Evolutionary conservation across 2,797 vertebrate genomes (phyloP).

Genomic region (Phrynocephalus guinanensis): DNA sequence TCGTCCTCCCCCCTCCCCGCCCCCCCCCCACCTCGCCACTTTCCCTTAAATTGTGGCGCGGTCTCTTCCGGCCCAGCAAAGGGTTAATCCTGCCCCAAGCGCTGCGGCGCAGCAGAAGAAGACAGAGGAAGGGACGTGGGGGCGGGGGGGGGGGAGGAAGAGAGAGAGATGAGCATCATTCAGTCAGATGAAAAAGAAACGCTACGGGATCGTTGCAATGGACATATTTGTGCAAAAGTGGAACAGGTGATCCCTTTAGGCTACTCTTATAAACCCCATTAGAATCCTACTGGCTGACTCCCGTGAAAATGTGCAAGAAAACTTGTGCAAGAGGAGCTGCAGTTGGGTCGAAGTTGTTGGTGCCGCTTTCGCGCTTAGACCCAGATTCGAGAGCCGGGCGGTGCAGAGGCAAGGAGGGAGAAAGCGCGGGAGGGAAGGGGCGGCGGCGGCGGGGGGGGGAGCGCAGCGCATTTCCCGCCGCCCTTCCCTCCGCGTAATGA

Average conservation of each 20-base stretch:
- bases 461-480: constrained; percentile 49
- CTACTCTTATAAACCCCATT: no score
- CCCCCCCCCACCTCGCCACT: no score
- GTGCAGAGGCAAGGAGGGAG: neutral
- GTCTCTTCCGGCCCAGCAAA: neutral
- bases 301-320: no score
- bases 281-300: no score
- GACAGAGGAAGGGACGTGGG: neutral
- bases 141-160: no score
- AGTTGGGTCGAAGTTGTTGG: constrained; percentile 37
- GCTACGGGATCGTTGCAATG: constrained; percentile 24
- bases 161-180: neutral
- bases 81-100: constrained; percentile 9
- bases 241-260: no score
- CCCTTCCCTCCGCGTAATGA: constrained; percentile 75
- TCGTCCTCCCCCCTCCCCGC: accelerated
- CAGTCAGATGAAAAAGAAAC: neutral
- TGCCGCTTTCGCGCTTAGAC: constrained; percentile 62
- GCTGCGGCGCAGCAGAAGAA: neutral
- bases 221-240: constrained; percentile 45
- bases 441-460: no score
- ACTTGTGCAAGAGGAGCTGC: constrained; percentile 1
- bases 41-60: neutral
- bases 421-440: constrained; percentile 53
- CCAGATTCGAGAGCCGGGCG: constrained; percentile 37